Evolutionary conservation across 2,888 invertebrate genomes (phyloP).

Genomic region (Andricus quercusramuli): DNA sequence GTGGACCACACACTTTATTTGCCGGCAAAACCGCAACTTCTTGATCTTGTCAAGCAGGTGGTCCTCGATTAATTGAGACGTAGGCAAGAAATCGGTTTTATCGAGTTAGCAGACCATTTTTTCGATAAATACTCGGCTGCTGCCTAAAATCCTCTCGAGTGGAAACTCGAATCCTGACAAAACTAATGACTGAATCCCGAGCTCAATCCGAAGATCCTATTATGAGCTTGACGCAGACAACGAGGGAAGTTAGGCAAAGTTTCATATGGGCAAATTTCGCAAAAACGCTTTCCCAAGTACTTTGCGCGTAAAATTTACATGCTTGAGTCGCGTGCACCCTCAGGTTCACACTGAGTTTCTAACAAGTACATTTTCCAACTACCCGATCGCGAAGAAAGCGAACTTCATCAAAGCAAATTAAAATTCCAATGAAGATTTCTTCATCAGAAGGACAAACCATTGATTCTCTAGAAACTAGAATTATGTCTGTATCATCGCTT

Average conservation of each 20-base stretch:
- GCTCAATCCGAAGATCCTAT: slow-evolving; percentile 28
- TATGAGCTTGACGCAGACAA: slow-evolving; percentile 24
- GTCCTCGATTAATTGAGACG: slow-evolving; percentile 31
- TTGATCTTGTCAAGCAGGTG: slow-evolving; percentile 30
- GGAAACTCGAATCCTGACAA: slow-evolving; percentile 35
- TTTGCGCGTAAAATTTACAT: slow-evolving; percentile 32
- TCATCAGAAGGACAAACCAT: slow-evolving; percentile 18
- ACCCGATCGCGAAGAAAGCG: background rate
- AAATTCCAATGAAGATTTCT: background rate
- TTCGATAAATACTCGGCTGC: slow-evolving; percentile 26
- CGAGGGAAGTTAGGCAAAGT: slow-evolving; percentile 36
- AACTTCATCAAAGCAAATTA: background rate
- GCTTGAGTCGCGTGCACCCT: background rate
- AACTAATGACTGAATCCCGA: slow-evolving; percentile 35
- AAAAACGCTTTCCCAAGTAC: slow-evolving; percentile 9
- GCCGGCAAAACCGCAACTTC: slow-evolving; percentile 24
- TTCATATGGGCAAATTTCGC: background rate
- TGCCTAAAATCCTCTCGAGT: slow-evolving; percentile 13
- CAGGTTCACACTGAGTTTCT: slow-evolving; percentile 23
- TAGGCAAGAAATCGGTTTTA: slow-evolving; percentile 20
- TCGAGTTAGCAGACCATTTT: slow-evolving; percentile 21
- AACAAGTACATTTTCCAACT: background rate
- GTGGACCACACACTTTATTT: slow-evolving; percentile 40
- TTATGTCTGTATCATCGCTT: slow-evolving; percentile 13
- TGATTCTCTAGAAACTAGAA: background rate